Evolutionary conservation across 2,113 vertebrate species (phyloP).

Genomic region (Rhagologus leucostigma): DNA sequence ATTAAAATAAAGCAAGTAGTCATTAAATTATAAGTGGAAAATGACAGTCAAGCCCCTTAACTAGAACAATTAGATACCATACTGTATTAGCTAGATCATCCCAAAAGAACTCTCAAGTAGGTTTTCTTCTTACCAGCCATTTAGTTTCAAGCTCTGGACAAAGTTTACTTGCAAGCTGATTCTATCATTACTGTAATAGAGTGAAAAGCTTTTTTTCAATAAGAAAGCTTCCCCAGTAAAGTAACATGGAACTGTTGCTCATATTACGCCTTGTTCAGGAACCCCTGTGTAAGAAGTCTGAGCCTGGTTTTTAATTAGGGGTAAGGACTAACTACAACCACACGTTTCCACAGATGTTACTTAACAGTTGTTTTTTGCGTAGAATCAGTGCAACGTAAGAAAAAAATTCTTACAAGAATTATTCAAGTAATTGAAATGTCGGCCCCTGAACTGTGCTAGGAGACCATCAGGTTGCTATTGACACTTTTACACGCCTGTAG

Average conservation of each 20-base stretch:
- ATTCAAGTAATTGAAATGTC: rapidly evolving
- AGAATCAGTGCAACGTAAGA: rapidly evolving
- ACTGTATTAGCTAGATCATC: background rate
- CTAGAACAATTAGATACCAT: background rate
- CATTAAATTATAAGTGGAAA: background rate
- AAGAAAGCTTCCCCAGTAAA: background rate
- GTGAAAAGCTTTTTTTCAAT: background rate
- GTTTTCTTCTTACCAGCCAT: background rate
- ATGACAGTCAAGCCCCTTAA: background rate
- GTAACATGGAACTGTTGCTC: background rate
- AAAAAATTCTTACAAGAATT: rapidly evolving
- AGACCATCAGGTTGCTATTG: rapidly evolving
- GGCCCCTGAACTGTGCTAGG: background rate
- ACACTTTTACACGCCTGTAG: rapidly evolving
- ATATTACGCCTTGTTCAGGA: background rate
- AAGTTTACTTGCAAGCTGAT: background rate
- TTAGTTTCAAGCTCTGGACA: background rate
- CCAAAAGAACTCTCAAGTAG: background rate
- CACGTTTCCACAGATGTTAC: too few relatives aligned
- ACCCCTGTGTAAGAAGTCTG: rapidly evolving
- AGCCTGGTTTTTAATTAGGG: background rate
- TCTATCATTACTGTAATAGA: background rate
- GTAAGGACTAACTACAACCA: background rate
- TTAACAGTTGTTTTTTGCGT: rapidly evolving
- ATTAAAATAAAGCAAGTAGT: background rate